Evolutionary conservation across 2,113 vertebrate species (phyloP).

Genomic region (Cavia aperea): DNA sequence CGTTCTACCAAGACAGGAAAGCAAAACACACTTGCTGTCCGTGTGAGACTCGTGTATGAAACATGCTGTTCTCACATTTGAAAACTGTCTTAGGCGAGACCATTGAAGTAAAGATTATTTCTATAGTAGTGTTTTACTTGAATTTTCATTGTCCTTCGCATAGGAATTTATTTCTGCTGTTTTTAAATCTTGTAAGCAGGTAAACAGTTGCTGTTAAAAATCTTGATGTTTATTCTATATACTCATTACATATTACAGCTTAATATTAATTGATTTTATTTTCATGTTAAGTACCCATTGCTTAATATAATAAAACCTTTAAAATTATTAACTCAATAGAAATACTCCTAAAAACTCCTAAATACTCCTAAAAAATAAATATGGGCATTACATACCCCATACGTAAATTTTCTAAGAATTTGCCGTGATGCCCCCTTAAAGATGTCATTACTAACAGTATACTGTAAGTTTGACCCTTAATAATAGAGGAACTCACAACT

Average conservation of each 20-base stretch:
- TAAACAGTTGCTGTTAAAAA: not conserved
- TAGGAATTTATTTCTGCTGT: not conserved
- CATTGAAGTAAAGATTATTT: too few relatives aligned
- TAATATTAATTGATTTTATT: not conserved
- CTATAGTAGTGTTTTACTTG: too few relatives aligned
- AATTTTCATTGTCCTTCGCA: too few relatives aligned
- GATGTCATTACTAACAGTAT: not conserved
- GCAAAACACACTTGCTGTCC: not conserved
- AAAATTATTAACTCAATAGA: not conserved
- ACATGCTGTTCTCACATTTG: not conserved
- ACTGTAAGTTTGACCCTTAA: not conserved
- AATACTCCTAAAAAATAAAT: not conserved
- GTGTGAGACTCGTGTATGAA: not conserved
- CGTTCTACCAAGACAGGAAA: not conserved
- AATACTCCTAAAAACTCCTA: not conserved
- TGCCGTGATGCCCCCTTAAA: not conserved
- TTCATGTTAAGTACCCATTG: not conserved
- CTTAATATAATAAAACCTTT: not conserved
- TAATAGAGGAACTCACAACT: not conserved
- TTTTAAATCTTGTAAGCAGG: not conserved
- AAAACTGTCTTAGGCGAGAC: too few relatives aligned
- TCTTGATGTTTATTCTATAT: not conserved
- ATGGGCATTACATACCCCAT: not conserved
- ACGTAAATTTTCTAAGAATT: not conserved
- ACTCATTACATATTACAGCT: not conserved